Evolutionary conservation across 2,888 invertebrate genomes (phyloP).

Genomic region (Protula sp.): DNA sequence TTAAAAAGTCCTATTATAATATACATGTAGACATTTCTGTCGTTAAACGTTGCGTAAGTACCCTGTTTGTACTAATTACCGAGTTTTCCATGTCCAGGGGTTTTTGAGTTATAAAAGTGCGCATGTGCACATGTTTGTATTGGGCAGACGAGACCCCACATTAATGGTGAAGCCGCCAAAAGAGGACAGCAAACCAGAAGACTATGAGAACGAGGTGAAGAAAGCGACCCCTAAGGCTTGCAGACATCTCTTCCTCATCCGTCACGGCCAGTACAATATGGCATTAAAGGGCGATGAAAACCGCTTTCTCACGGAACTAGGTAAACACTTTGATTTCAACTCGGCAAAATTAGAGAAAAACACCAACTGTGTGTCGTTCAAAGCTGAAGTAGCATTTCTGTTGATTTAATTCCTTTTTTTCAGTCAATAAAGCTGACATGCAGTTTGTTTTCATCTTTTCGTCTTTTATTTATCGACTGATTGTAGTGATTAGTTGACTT

Average conservation of each 20-base stretch:
- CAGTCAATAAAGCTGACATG: too few species aligned
- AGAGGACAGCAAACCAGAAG: slow-evolving; percentile 24
- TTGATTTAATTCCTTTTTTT: too few species aligned
- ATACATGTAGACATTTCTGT: too few species aligned
- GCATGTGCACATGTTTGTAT: not conserved
- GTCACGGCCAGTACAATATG: slow-evolving; percentile 91
- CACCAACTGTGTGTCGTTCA: too few species aligned
- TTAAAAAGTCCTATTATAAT: too few species aligned
- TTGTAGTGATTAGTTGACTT: too few species aligned
- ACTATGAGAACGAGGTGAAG: slow-evolving; percentile 46
- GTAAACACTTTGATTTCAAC: slow-evolving; percentile 57
- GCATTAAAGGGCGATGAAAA: slow-evolving; percentile 68
- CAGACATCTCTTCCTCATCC: slow-evolving; percentile 22
- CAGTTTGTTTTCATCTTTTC: too few species aligned
- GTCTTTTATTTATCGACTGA: too few species aligned
- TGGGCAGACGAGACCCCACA: slow-evolving; percentile 67
- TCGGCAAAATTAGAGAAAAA: too few species aligned
- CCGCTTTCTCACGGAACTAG: slow-evolving; percentile 73
- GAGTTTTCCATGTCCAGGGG: not conserved
- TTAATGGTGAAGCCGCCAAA: slow-evolving; percentile 64
- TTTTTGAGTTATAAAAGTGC: not conserved
- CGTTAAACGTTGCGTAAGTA: too few species aligned
- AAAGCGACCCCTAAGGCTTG: slow-evolving; percentile 49
- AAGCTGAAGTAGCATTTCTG: too few species aligned
- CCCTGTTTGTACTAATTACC: not conserved